phyloP scores from a whole-genome alignment of 2,113 vertebrate genomes.

The Corydoras sp. region DNA sequence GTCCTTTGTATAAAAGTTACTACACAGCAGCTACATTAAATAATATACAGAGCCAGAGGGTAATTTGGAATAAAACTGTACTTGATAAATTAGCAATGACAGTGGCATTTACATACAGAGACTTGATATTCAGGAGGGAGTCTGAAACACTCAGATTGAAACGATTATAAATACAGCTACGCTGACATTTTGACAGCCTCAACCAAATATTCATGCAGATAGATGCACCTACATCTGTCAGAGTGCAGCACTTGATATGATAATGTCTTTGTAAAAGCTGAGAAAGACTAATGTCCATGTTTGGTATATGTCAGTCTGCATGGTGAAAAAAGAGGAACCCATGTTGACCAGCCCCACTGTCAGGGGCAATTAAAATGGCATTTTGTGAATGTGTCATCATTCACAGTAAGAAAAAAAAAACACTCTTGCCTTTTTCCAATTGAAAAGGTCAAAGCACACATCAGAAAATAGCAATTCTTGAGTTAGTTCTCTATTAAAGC shows the following conservation, averaged over 20 bases:
- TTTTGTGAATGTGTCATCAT: slow-evolving; percentile 28
- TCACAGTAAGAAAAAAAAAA: slow-evolving; percentile 8
- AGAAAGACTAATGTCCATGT: not conserved
- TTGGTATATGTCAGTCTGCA: slow-evolving; percentile 12
- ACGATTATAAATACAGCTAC: slow-evolving; percentile 60
- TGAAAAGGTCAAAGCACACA: slow-evolving; percentile 18
- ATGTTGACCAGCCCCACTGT: slow-evolving; percentile 10
- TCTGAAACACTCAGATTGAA: slow-evolving; percentile 53
- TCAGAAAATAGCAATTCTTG: slow-evolving; percentile 18
- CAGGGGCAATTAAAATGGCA: slow-evolving; percentile 30
- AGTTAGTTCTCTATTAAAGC: slow-evolving; percentile 15
- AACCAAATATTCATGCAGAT: slow-evolving; percentile 64
- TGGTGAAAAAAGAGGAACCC: not conserved
- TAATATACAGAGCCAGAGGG: slow-evolving; percentile 30
- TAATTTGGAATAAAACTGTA: slow-evolving; percentile 47
- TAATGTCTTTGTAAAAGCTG: slow-evolving; percentile 44
- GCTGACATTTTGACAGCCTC: slow-evolving; percentile 64
- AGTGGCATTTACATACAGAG: slow-evolving; percentile 52
- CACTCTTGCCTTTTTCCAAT: not conserved
- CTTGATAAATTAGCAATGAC: slow-evolving; percentile 61
- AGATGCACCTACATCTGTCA: slow-evolving; percentile 54
- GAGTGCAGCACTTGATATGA: slow-evolving; percentile 43
- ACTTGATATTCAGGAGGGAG: slow-evolving; percentile 58
- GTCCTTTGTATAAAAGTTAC: slow-evolving; percentile 14
- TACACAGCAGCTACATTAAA: slow-evolving; percentile 35